Evolutionary conservation across 2,113 vertebrate species (phyloP).

Genomic region (Brachyistius frenatus): DNA sequence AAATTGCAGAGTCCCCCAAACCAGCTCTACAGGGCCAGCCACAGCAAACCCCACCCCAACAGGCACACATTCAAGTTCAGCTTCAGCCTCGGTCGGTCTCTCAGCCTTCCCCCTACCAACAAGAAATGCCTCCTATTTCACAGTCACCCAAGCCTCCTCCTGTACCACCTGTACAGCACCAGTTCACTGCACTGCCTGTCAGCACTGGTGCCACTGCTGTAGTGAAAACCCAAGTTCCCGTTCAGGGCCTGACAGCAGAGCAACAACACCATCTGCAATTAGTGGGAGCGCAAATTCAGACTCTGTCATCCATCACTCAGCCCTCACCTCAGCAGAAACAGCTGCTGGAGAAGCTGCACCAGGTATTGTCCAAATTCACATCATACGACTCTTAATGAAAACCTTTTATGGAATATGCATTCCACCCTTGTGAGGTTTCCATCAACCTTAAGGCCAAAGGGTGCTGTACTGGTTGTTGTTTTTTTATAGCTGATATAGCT

Average conservation of each 20-base stretch:
- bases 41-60: slow-evolving; percentile 71
- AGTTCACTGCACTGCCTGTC: slow-evolving; percentile 79
- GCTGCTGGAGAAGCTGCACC: slow-evolving; percentile 91
- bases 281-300: slow-evolving; percentile 87
- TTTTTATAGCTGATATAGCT: no score
- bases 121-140: slow-evolving; percentile 79
- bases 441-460: background rate
- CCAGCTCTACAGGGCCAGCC: slow-evolving; percentile 61
- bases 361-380: slow-evolving; percentile 80
- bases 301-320: slow-evolving; percentile 84
- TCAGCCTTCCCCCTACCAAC: slow-evolving; percentile 78
- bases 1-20: slow-evolving; percentile 82
- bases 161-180: slow-evolving; percentile 82
- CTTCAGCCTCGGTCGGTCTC: slow-evolving; percentile 73
- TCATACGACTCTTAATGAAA: no score
- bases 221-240: slow-evolving; percentile 83
- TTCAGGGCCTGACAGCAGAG: slow-evolving; percentile 84
- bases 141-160: slow-evolving; percentile 80
- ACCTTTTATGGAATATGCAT: no score
- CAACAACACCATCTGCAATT: slow-evolving; percentile 90
- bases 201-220: slow-evolving; percentile 56
- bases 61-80: slow-evolving; percentile 78
- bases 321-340: slow-evolving; percentile 88
- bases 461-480: no score
- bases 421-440: background rate